These are phyloP conservation scores for Lophura nycthemera DNA, from an alignment of 2,113 vertebrate genomes.

Conservation along the genomic window DNA sequence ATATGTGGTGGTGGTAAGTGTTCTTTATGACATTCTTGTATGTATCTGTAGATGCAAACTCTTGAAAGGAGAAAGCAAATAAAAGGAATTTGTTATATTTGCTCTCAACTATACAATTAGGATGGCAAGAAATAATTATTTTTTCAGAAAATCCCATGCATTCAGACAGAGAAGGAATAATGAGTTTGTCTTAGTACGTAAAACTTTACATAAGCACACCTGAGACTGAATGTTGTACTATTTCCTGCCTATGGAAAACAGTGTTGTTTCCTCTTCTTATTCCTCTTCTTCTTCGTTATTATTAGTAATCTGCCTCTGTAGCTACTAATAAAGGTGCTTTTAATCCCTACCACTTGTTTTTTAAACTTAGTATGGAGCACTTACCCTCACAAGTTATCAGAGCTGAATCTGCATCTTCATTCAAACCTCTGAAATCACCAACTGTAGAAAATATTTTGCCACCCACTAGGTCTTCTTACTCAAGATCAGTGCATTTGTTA, in stretches of 20 bases:
- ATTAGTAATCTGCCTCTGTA: neutral
- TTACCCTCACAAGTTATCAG: neutral
- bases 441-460: neutral
- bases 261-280: neutral
- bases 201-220: neutral
- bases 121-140: neutral
- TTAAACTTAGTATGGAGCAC: neutral
- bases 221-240: neutral
- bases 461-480: neutral
- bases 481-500: neutral
- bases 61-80: neutral
- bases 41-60: neutral
- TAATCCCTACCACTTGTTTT: neutral
- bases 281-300: rapidly evolving
- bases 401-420: neutral
- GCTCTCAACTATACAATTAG: neutral
- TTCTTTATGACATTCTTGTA: neutral
- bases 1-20: neutral
- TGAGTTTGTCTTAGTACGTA: neutral
- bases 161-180: neutral
- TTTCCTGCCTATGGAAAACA: neutral
- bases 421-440: neutral
- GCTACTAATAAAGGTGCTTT: neutral
- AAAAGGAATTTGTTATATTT: neutral
- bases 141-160: neutral